A percentile compares a stretch with the other conserved stretches of the same genome.
Conservation (phyloP, 2,888 invertebrate genomes). For the Cetonia aurata region DNA sequence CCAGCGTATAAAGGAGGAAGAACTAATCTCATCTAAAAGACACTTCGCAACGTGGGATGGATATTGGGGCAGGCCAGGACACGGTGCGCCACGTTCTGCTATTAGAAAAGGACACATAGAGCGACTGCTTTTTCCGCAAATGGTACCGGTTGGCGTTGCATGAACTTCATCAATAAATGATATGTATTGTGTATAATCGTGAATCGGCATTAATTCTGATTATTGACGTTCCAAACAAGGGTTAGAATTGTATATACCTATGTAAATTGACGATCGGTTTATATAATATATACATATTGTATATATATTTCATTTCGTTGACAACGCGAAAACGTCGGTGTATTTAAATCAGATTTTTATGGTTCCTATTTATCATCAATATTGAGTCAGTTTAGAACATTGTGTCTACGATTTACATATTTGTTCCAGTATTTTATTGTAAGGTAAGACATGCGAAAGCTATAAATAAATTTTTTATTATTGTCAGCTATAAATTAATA, state of each 20-base stretch:
- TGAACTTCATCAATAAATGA: conserved; percentile 42
- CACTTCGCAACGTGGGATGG: conserved; percentile 84
- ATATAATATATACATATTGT: neutral
- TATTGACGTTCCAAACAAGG: conserved; percentile 15
- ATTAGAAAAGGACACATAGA: conserved; percentile 61
- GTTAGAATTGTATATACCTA: neutral
- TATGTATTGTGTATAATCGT: neutral
- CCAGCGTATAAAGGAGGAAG: conserved; percentile 73
- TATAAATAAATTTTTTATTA: too few species aligned
- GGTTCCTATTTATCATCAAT: too few species aligned
- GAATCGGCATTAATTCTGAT: neutral
- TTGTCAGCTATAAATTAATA: too few species aligned
- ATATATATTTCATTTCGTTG: too few species aligned
- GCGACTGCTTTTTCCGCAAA: conserved; percentile 61
- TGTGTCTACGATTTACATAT: too few species aligned
- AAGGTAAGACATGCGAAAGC: too few species aligned
- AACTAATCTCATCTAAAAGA: conserved; percentile 74
- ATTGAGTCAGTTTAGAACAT: too few species aligned
- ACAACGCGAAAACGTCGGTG: too few species aligned
- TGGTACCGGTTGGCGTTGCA: conserved; percentile 58
- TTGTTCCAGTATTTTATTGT: too few species aligned
- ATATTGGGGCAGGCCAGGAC: conserved; percentile 86
- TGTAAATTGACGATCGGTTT: neutral
- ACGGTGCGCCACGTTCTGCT: conserved; percentile 68
- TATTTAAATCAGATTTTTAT: too few species aligned